phyloP scores from a whole-genome alignment of 2,888 invertebrate genomes.

The Rhorus exstirpatorius region DNA sequence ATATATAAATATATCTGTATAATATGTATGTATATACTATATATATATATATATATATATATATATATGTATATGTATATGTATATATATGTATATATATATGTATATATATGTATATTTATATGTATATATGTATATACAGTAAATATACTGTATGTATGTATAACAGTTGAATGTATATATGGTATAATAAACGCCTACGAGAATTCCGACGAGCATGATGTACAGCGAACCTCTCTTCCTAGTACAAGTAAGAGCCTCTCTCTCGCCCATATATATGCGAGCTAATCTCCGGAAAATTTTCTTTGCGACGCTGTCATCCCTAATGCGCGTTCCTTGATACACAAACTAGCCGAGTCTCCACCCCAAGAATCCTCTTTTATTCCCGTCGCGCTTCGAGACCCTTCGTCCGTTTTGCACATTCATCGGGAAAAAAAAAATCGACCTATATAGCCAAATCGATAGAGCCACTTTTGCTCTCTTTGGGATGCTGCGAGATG shows the following conservation, averaged over 20 bases:
- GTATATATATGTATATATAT: too few species aligned
- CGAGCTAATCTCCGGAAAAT: conserved; percentile 29
- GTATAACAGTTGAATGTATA: conserved; percentile 10
- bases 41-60: conserved; percentile 11
- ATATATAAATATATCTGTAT: too few species aligned
- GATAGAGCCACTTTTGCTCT: too few species aligned
- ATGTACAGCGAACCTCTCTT: conserved; percentile 59
- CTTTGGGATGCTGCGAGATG: too few species aligned
- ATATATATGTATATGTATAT: neutral
- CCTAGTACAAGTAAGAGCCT: conserved; percentile 49
- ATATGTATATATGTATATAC: too few species aligned
- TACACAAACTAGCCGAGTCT: conserved; percentile 45
- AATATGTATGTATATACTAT: too few species aligned
- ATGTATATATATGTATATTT: too few species aligned
- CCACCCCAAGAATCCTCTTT: conserved; percentile 3
- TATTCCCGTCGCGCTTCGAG: conserved; percentile 29
- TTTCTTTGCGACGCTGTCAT: conserved; percentile 35
- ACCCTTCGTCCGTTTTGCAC: conserved; percentile 36
- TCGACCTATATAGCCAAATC: neutral
- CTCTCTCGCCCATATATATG: neutral
- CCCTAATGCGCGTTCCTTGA: conserved; percentile 57
- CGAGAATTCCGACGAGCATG: conserved; percentile 65
- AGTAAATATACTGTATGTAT: neutral
- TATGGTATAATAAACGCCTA: conserved; percentile 58
- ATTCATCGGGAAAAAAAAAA: conserved; percentile 26